Evolutionary conservation across 2,797 vertebrate species (phyloP).

Genomic region (Perdix hodgsoniae): DNA sequence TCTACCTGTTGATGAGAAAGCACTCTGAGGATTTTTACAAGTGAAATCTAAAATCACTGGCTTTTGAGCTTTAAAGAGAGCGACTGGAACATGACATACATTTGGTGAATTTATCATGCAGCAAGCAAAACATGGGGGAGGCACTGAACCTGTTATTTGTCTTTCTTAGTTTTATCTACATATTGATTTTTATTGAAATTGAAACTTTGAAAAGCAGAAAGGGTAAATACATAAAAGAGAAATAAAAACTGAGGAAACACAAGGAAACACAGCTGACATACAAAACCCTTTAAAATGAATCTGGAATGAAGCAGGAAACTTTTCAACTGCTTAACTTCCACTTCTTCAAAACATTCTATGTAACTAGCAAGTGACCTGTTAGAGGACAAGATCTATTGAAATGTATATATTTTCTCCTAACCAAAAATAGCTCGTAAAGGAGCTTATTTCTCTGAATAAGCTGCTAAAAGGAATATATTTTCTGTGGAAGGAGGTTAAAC

Average conservation of each 20-base stretch:
- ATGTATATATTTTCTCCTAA: conserved; percentile 59
- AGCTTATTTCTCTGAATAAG: conserved; percentile 52
- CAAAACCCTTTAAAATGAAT: conserved; percentile 48
- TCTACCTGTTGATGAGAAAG: neutral
- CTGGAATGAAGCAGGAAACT: conserved; percentile 34
- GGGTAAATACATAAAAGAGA: conserved; percentile 40
- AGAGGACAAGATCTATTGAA: conserved; percentile 30
- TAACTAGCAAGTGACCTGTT: conserved; percentile 64
- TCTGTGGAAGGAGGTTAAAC: conserved; percentile 56
- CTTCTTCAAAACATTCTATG: conserved; percentile 46
- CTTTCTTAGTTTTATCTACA: conserved; percentile 23
- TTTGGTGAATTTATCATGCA: neutral
- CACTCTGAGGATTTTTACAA: neutral
- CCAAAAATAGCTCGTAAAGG: conserved; percentile 36
- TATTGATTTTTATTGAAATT: conserved; percentile 39
- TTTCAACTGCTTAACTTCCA: conserved; percentile 53
- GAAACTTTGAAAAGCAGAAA: conserved; percentile 35
- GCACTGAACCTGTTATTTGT: neutral
- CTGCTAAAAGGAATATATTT: conserved; percentile 45
- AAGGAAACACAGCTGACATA: neutral
- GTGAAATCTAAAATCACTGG: neutral
- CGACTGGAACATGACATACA: neutral
- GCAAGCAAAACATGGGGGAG: neutral
- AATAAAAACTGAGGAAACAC: conserved; percentile 39
- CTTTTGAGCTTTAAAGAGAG: neutral